phyloP scores from a whole-genome alignment of 2,113 vertebrate species.

The sheep (Ovis aries) region ARS-UI_Ramb_v3.0 NC_056054.1:267639501-267640000 shows the following conservation, averaged over 20 bases:
- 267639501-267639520: neutral
- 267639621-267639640: neutral
- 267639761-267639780: accelerated
- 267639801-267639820: accelerated
- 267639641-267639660: accelerated
- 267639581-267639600: neutral
- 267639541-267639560: neutral
- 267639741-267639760: accelerated
- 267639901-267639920: accelerated
- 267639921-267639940: accelerated
- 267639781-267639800: accelerated
- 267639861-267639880: too few species aligned
- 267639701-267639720: neutral
- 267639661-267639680: neutral
- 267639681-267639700: accelerated
- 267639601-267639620: neutral
- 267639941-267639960: neutral
- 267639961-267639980: accelerated
- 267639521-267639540: neutral
- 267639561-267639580: neutral
- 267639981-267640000: neutral
- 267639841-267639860: accelerated
- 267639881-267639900: accelerated
- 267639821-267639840: accelerated
- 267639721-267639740: accelerated